These are phyloP conservation scores for Napeogenes sylphis DNA, from an alignment of 2,888 invertebrate genomes.

Conservation along the genomic window DNA sequence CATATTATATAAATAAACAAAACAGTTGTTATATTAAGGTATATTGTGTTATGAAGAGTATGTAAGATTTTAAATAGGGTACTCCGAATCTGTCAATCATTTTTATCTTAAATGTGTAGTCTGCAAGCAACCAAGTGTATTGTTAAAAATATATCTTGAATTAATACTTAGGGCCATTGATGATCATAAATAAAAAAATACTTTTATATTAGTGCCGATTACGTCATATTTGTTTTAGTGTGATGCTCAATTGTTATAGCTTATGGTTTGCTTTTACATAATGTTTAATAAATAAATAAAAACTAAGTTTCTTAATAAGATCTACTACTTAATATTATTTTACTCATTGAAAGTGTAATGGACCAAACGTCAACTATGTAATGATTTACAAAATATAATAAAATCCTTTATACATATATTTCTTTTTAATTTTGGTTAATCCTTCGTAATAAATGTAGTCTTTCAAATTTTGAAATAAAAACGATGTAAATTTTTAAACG, in stretches of 20 bases:
- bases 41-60: too few species aligned
- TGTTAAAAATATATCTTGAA: too few species aligned
- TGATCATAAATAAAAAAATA: neutral
- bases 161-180: too few species aligned
- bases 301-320: neutral
- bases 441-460: neutral
- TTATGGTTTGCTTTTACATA: neutral
- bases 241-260: neutral
- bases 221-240: neutral
- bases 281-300: neutral
- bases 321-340: neutral
- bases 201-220: neutral
- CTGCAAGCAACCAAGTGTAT: too few species aligned
- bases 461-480: neutral
- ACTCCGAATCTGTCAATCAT: too few species aligned
- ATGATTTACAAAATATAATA: neutral
- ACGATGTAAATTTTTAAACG: constrained; percentile 3
- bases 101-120: too few species aligned
- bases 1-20: too few species aligned
- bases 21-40: too few species aligned
- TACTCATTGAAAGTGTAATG: neutral
- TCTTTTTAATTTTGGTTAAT: neutral
- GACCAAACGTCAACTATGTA: neutral
- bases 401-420: neutral
- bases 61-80: too few species aligned